A percentile compares a stretch with the other conserved stretches of the same genome.
phyloP scores from a whole-genome alignment of 1,140 invertebrate genomes.

The Neocloeon triangulifer region DNA sequence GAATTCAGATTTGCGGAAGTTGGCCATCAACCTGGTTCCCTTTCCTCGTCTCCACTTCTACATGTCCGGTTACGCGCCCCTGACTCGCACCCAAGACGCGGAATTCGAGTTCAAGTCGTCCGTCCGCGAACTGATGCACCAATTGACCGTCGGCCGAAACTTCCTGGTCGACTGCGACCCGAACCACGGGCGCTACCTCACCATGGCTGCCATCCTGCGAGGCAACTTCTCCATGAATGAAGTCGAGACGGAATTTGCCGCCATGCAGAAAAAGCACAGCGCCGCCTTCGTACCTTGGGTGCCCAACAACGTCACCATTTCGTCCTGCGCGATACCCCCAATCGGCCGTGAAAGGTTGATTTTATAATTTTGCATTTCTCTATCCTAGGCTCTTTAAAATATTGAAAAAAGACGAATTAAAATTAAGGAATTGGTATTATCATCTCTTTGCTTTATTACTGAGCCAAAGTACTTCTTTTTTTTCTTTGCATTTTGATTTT shows the following conservation, averaged over 20 bases:
- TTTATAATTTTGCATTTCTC: no score
- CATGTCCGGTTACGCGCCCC: slow-evolving; percentile 19
- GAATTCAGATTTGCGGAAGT: slow-evolving; percentile 22
- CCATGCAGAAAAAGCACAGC: slow-evolving; percentile 81
- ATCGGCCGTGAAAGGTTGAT: no score
- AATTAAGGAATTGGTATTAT: no score
- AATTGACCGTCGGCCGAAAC: slow-evolving; percentile 65
- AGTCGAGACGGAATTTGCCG: slow-evolving; percentile 24
- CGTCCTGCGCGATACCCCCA: slow-evolving; percentile 81
- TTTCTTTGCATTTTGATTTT: no score
- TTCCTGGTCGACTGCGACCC: slow-evolving; percentile 38
- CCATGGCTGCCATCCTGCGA: slow-evolving; percentile 38
- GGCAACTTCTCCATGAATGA: slow-evolving; percentile 41
- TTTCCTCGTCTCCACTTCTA: slow-evolving; percentile 24
- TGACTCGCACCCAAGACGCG: slow-evolving; percentile 22
- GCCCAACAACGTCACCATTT: slow-evolving; percentile 74
- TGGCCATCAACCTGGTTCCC: slow-evolving; percentile 29
- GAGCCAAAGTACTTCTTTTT: no score
- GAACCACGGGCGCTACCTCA: slow-evolving; percentile 35
- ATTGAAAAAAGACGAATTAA: no score
- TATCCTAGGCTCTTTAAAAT: no score
- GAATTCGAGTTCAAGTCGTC: slow-evolving; percentile 28
- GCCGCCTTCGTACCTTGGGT: slow-evolving; percentile 89
- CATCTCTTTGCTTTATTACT: no score
- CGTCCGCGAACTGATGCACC: slow-evolving; percentile 71